A percentile compares a stretch with the other conserved stretches of the same genome.
These are phyloP conservation scores for Rhimphoctona megacephalus DNA, from an alignment of 2,888 invertebrate genomes.

Conservation along the genomic window DNA sequence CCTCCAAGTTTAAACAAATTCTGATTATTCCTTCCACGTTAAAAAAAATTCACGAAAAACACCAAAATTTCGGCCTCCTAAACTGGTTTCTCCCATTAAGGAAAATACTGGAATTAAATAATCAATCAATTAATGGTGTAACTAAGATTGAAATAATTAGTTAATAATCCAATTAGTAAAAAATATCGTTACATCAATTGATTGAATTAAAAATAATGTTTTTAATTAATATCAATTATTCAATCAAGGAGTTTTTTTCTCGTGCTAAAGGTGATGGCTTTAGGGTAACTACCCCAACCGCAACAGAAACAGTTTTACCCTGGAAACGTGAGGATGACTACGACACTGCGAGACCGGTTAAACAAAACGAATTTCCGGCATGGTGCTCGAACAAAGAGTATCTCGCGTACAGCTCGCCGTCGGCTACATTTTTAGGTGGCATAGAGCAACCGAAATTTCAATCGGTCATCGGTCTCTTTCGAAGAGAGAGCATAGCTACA, in stretches of 20 bases:
- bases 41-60: no score
- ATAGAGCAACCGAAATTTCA: conserved; percentile 94
- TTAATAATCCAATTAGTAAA: no score
- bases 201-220: not conserved
- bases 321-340: conserved; percentile 95
- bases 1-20: no score
- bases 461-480: conserved; percentile 95
- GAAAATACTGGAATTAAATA: no score
- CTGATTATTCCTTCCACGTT: no score
- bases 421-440: conserved; percentile 95
- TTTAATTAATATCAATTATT: no score
- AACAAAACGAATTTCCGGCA: conserved; percentile 96
- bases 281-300: conserved; percentile 94
- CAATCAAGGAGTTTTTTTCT: not conserved
- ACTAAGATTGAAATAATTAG: no score
- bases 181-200: no score
- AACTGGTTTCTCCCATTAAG: no score
- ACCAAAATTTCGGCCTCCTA: no score
- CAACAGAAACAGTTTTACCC: conserved; percentile 95
- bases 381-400: conserved; percentile 99
- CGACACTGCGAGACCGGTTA: conserved; percentile 87
- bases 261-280: conserved; percentile 87
- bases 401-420: conserved; percentile 95
- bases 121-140: no score
- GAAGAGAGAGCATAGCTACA: conserved; percentile 92